Percentiles rank a stretch among this genome's conserved stretches.
These are phyloP conservation scores for Coccyzus lansbergi DNA, from an alignment of 2,797 vertebrate genomes.

Conservation along the genomic window DNA sequence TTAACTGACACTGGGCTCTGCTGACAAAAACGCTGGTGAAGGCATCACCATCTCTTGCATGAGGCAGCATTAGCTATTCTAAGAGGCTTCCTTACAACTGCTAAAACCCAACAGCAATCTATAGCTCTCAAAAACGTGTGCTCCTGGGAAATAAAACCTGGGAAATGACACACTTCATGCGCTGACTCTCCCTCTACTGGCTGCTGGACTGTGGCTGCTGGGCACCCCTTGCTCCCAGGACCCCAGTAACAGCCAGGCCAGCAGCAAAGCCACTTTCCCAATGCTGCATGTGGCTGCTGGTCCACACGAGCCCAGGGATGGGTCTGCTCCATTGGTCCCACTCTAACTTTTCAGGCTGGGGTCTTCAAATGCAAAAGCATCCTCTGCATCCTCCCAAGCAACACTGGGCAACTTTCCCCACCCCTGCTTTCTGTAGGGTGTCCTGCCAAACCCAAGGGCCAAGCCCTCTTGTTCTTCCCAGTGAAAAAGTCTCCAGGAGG, in stretches of 20 bases:
- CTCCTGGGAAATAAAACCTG: background rate
- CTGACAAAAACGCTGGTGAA: fast-evolving
- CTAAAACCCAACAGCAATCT: background rate
- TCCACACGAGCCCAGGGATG: background rate
- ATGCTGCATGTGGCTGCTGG: no score
- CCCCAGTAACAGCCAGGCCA: background rate
- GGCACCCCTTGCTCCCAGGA: background rate
- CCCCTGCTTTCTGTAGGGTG: fast-evolving
- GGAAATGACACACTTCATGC: fast-evolving
- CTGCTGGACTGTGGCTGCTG: background rate
- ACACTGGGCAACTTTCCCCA: fast-evolving
- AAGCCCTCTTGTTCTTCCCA: background rate
- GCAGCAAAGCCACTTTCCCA: background rate
- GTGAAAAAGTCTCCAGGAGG: background rate
- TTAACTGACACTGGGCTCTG: background rate
- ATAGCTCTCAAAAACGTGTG: fast-evolving
- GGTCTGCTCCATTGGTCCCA: fast-evolving
- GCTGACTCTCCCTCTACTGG: background rate
- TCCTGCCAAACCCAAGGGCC: fast-evolving
- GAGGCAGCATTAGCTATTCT: fast-evolving
- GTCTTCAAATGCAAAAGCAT: background rate
- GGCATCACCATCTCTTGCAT: background rate
- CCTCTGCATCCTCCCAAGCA: background rate
- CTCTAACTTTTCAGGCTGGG: background rate
- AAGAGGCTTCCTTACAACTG: background rate